Conservation (phyloP, 2,113 vertebrate species). For the Sitta europaea region DNA sequence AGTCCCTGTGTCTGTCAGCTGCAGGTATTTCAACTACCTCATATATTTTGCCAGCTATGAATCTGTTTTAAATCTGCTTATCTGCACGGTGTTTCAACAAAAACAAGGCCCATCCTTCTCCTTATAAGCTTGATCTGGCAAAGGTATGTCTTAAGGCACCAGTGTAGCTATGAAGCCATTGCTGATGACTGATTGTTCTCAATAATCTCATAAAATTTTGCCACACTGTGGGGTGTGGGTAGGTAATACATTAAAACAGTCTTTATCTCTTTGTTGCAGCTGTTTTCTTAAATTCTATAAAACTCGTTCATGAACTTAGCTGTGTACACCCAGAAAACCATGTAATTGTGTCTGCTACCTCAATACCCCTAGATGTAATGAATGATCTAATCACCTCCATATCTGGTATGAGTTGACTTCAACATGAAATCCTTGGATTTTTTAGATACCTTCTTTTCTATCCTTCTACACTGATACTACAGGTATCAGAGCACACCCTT, state of each 20-base stretch:
- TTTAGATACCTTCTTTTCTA: neutral
- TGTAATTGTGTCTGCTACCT: neutral
- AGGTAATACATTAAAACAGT: conserved; percentile 45
- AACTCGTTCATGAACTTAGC: neutral
- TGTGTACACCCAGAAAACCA: neutral
- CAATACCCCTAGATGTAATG: neutral
- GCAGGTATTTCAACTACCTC: neutral
- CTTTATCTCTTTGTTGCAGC: conserved; percentile 53
- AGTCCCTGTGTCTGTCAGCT: neutral
- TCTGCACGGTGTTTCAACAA: neutral
- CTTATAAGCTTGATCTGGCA: neutral
- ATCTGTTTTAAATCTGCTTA: neutral
- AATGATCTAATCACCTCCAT: neutral
- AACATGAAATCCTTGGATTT: rapidly evolving
- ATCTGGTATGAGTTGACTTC: neutral
- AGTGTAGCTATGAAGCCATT: neutral
- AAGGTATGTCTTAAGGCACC: neutral
- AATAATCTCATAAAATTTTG: conserved; percentile 36
- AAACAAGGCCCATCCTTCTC: neutral
- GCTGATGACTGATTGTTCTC: conserved; percentile 40
- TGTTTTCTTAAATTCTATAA: conserved; percentile 38
- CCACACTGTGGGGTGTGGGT: neutral
- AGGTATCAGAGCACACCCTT: neutral
- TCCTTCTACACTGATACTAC: neutral
- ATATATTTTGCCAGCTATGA: neutral